These are phyloP conservation scores for Melanotus villosus DNA, from an alignment of 2,888 invertebrate genomes.

Conservation along the genomic window DNA sequence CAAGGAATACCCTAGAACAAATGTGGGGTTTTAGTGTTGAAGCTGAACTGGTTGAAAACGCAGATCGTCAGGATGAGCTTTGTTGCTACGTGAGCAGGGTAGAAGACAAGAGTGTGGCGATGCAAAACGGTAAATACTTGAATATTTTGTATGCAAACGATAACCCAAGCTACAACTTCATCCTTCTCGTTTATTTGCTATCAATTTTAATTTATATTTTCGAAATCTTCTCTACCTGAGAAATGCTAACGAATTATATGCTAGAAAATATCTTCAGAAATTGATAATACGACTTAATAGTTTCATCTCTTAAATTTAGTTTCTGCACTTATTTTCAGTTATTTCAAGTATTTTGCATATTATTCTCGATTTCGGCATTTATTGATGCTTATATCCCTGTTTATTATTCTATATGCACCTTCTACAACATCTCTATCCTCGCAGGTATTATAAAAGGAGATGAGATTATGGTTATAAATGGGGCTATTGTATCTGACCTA, in stretches of 20 bases:
- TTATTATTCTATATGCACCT: conserved; percentile 33
- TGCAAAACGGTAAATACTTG: conserved; percentile 89
- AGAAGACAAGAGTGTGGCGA: conserved; percentile 95
- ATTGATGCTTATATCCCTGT: conserved; percentile 1
- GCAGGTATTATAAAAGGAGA: conserved; percentile 97
- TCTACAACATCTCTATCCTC: conserved; percentile 24
- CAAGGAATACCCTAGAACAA: conserved; percentile 90
- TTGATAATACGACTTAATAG: too few species aligned
- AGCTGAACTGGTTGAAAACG: conserved; percentile 96
- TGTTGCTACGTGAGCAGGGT: conserved; percentile 98
- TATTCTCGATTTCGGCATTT: too few species aligned
- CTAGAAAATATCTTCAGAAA: too few species aligned
- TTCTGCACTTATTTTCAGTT: neutral
- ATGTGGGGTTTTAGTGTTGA: conserved; percentile 99
- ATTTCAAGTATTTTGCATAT: conserved; percentile 13
- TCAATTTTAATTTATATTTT: too few species aligned
- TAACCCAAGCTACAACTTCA: too few species aligned
- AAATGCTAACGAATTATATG: too few species aligned
- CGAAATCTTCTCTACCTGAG: too few species aligned
- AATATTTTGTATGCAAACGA: neutral
- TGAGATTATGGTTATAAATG: conserved; percentile 99
- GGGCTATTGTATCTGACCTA: conserved; percentile 96
- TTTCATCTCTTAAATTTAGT: neutral
- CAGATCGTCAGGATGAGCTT: conserved; percentile 95
- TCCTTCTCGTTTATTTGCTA: too few species aligned